Evolutionary conservation across 1,140 invertebrate genomes (phyloP).

Genomic region (Olivierus martensii): DNA sequence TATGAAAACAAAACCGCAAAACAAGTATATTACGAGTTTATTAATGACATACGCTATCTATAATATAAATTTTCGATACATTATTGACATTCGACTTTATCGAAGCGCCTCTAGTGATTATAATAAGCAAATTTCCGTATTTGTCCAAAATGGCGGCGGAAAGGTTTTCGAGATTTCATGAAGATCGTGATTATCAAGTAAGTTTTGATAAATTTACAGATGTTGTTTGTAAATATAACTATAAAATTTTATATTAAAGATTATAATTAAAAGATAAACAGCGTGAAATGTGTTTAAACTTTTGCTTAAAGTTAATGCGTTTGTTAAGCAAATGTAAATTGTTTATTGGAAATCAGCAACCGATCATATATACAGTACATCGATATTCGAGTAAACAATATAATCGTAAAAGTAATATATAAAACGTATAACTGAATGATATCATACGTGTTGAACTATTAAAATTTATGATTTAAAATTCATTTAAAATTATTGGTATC

Average conservation of each 20-base stretch:
- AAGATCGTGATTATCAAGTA: slow-evolving; percentile 15
- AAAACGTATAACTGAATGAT: too few species aligned
- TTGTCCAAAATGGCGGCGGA: slow-evolving; percentile 7
- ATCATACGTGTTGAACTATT: too few species aligned
- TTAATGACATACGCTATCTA: too few species aligned
- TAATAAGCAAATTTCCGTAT: background rate
- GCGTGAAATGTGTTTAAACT: background rate
- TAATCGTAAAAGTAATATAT: background rate
- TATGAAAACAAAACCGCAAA: too few species aligned
- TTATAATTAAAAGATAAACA: background rate
- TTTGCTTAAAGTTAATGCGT: background rate
- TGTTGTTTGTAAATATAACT: background rate
- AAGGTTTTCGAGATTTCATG: slow-evolving; percentile 14
- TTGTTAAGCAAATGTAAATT: background rate
- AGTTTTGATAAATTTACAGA: background rate
- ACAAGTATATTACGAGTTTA: too few species aligned
- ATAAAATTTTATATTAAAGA: background rate
- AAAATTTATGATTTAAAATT: too few species aligned
- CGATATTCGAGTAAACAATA: background rate
- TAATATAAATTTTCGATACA: too few species aligned
- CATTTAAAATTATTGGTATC: background rate
- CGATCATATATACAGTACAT: background rate
- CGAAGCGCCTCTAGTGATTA: too few species aligned
- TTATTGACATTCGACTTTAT: too few species aligned
- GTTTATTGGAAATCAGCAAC: background rate